phyloP scores from a whole-genome alignment of 2,888 invertebrate genomes.

The Morpho achilles region DNA sequence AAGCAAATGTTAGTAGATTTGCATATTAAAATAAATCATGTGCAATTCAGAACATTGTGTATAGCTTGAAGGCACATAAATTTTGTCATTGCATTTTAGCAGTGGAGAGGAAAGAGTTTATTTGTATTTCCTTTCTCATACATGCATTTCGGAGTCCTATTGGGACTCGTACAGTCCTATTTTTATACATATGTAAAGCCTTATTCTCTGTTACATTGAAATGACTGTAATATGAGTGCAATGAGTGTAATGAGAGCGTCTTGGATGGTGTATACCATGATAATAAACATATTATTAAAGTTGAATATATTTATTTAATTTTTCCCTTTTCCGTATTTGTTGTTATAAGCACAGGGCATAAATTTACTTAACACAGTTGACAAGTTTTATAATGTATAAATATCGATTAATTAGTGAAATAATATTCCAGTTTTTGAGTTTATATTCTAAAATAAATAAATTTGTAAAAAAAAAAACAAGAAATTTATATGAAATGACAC shows the following conservation, averaged over 20 bases:
- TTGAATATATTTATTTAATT: slow-evolving; percentile 38
- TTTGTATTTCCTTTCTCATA: slow-evolving; percentile 71
- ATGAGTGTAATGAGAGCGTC: slow-evolving; percentile 42
- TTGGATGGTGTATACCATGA: slow-evolving; percentile 67
- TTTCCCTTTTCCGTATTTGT: slow-evolving; percentile 3
- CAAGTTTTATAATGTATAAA: no score
- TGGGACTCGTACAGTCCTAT: slow-evolving; percentile 74
- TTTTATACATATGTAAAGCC: slow-evolving; percentile 78
- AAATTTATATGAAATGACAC: no score
- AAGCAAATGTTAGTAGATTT: slow-evolving; percentile 66
- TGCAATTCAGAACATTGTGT: slow-evolving; percentile 65
- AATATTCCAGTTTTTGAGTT: no score
- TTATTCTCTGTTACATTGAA: slow-evolving; percentile 72
- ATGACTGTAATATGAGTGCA: slow-evolving; percentile 64
- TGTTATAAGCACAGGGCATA: no score
- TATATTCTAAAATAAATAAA: no score
- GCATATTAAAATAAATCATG: slow-evolving; percentile 71
- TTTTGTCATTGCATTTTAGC: slow-evolving; percentile 74
- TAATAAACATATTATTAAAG: slow-evolving; percentile 72
- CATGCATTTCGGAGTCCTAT: slow-evolving; percentile 69
- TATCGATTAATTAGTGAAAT: no score
- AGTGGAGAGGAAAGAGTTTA: slow-evolving; percentile 59
- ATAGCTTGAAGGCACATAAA: slow-evolving; percentile 59
- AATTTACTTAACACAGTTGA: no score
- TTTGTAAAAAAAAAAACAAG: no score